These are phyloP conservation scores for Hylyphantes graminicola DNA, from an alignment of 1,140 invertebrate species.

Conservation along the genomic window DNA sequence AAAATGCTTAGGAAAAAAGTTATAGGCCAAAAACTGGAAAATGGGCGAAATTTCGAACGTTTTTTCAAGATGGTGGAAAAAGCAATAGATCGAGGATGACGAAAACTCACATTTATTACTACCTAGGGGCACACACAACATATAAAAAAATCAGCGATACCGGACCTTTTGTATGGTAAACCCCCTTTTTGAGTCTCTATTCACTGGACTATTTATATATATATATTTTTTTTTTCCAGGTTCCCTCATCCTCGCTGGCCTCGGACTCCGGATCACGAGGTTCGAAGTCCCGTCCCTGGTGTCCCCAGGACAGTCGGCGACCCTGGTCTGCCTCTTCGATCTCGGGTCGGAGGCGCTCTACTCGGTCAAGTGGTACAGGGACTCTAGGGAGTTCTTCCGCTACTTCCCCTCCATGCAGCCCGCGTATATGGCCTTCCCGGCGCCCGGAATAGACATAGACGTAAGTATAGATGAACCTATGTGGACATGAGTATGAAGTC, in stretches of 20 bases:
- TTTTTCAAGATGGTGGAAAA: no score
- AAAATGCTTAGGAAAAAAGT: no score
- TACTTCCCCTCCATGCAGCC: constrained; percentile 74
- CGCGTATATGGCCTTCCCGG: constrained; percentile 40
- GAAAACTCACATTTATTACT: no score
- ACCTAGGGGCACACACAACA: no score
- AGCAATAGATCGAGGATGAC: no score
- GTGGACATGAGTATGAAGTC: no score
- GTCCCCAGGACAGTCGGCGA: constrained; percentile 59
- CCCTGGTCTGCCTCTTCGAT: constrained; percentile 67
- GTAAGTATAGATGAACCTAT: constrained; percentile 6
- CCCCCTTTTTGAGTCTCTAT: no score
- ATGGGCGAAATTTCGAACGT: no score
- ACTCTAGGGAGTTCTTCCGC: constrained; percentile 81
- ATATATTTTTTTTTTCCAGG: neutral
- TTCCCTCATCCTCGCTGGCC: constrained; percentile 5
- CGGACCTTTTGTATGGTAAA: no score
- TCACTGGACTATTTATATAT: no score
- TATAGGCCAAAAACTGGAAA: no score
- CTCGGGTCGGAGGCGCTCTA: constrained; percentile 77
- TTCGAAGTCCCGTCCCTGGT: constrained; percentile 60
- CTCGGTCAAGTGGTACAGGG: constrained; percentile 85
- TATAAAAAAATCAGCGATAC: no score
- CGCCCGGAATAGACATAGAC: constrained; percentile 56
- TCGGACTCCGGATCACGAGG: constrained; percentile 44